Percentiles rank a stretch among this genome's conserved stretches.
These are phyloP conservation scores for Drosophila erecta DNA, from an alignment of 1,140 invertebrate species.

Conservation along the genomic window DNA sequence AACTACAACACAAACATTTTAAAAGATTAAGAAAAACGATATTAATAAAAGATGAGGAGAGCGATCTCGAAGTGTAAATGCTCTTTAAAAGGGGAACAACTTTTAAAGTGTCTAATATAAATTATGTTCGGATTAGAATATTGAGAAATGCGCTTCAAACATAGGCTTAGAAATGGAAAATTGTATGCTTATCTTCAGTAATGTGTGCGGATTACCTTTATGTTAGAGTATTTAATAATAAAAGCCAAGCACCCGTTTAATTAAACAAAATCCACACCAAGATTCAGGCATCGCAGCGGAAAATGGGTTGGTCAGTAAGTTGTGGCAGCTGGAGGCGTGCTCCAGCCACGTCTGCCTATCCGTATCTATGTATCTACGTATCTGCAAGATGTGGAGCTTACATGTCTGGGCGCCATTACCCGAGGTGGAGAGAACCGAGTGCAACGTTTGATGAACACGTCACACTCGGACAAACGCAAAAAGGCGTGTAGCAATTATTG, in stretches of 20 bases:
- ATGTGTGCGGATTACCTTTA: not conserved
- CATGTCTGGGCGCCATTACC: conserved; percentile 56
- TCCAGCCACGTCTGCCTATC: conserved; percentile 16
- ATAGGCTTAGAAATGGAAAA: not conserved
- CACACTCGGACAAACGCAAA: conserved; percentile 59
- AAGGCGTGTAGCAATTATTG: conserved; percentile 57
- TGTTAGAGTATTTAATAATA: conserved; percentile 45
- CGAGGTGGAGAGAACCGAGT: conserved; percentile 35
- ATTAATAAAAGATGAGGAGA: conserved; percentile 37
- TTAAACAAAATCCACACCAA: conserved; percentile 69
- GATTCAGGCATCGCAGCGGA: conserved; percentile 17
- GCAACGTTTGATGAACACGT: conserved; percentile 81
- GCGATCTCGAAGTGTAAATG: conserved; percentile 21
- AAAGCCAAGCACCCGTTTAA: conserved; percentile 56
- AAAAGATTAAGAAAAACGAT: conserved; percentile 59
- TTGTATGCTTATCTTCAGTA: not conserved
- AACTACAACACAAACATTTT: conserved; percentile 61
- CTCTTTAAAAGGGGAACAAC: conserved; percentile 13
- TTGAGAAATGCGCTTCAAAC: too few relatives aligned
- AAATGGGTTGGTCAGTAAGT: conserved; percentile 61
- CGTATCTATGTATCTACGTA: conserved; percentile 14
- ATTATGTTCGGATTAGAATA: too few relatives aligned
- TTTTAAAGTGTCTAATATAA: too few relatives aligned
- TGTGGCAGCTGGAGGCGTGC: conserved; percentile 36
- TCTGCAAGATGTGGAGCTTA: conserved; percentile 15